These are phyloP conservation scores for Pachymerium ferrugineum DNA, from an alignment of 2,888 invertebrate genomes.

Conservation along the genomic window DNA sequence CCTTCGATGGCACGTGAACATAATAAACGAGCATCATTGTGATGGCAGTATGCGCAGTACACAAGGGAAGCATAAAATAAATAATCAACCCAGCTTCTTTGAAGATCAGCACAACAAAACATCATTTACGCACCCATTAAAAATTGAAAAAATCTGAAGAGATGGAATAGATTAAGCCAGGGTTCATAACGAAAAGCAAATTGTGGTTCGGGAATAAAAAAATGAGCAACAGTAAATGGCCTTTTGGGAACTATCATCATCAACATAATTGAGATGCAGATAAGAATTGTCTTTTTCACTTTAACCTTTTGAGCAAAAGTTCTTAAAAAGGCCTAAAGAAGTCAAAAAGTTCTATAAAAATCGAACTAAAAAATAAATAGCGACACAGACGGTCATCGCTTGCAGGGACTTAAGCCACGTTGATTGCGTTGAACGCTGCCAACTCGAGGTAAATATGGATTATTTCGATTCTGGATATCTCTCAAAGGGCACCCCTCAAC, in stretches of 20 bases:
- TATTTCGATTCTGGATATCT: too few species aligned
- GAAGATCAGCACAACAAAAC: conserved; percentile 2
- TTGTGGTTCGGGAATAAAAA: not conserved
- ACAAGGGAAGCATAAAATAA: conserved; percentile 22
- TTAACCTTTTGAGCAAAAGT: conserved; percentile 5
- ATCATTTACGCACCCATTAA: not conserved
- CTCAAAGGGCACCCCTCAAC: too few species aligned
- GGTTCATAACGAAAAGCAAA: not conserved
- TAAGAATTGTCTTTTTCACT: not conserved
- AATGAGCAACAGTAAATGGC: not conserved
- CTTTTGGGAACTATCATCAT: not conserved
- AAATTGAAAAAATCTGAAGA: not conserved
- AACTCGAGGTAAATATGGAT: too few species aligned
- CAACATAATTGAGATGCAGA: not conserved
- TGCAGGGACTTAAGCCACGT: too few species aligned
- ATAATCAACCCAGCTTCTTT: not conserved
- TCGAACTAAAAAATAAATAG: too few species aligned
- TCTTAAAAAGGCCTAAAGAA: too few species aligned
- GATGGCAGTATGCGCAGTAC: not conserved
- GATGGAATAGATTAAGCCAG: not conserved
- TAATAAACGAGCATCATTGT: conserved; percentile 19
- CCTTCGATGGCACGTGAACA: not conserved
- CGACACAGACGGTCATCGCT: too few species aligned
- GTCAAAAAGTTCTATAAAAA: too few species aligned
- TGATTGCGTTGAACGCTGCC: too few species aligned